phyloP scores from a whole-genome alignment of 2,888 invertebrate genomes.

The Clitarchus hookeri region DNA sequence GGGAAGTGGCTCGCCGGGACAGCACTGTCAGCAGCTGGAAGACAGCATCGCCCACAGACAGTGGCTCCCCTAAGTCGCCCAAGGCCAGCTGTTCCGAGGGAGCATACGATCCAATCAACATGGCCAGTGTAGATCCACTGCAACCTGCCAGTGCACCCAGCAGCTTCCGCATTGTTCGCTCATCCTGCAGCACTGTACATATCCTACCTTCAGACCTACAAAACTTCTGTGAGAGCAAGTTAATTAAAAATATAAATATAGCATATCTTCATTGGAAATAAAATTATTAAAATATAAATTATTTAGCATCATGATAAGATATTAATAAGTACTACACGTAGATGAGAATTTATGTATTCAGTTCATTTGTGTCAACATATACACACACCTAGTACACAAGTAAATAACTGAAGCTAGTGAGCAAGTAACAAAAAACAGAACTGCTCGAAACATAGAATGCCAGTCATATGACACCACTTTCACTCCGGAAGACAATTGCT shows the following conservation, averaged over 20 bases:
- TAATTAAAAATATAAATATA: too few species aligned
- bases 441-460: too few species aligned
- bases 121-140: slow-evolving; percentile 69
- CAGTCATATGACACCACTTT: too few species aligned
- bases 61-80: slow-evolving; percentile 61
- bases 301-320: slow-evolving; percentile 23
- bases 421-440: too few species aligned
- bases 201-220: slow-evolving; percentile 17
- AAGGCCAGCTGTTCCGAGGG: slow-evolving; percentile 49
- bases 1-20: slow-evolving; percentile 67
- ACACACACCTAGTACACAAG: too few species aligned
- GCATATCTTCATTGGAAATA: too few species aligned
- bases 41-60: slow-evolving; percentile 84
- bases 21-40: slow-evolving; percentile 80
- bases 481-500: too few species aligned
- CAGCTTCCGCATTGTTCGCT: slow-evolving; percentile 80
- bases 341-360: too few species aligned
- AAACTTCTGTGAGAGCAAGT: too few species aligned
- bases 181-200: slow-evolving; percentile 69
- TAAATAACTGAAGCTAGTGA: too few species aligned
- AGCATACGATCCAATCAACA: slow-evolving; percentile 61
- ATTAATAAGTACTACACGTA: not conserved
- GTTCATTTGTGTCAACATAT: too few species aligned
- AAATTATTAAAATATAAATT: slow-evolving; percentile 30
- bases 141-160: slow-evolving; percentile 80